Evolutionary conservation across 1,140 invertebrate species (phyloP).

Genomic region (Ganaspis sp.): DNA sequence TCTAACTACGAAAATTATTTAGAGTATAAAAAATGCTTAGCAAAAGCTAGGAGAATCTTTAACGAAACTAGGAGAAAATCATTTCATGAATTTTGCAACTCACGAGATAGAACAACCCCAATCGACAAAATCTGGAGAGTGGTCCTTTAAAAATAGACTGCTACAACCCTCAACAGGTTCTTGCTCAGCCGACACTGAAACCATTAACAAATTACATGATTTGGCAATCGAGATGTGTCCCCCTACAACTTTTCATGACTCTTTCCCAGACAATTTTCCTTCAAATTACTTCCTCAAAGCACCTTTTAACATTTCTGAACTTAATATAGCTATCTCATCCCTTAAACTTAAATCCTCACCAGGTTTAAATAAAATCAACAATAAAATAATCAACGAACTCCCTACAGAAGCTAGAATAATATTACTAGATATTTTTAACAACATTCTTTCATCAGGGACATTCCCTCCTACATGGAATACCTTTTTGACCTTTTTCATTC

Average conservation of each 20-base stretch:
- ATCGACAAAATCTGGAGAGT: constrained; percentile 17
- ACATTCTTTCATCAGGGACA: constrained; percentile 34
- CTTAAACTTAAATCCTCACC: too few species aligned
- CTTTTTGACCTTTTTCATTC: constrained; percentile 51
- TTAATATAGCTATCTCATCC: too few species aligned
- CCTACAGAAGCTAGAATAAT: too few species aligned
- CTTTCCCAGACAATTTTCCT: too few species aligned
- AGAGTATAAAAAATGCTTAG: not conserved
- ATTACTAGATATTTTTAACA: constrained; percentile 49
- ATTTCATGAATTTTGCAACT: not conserved
- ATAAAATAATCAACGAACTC: too few species aligned
- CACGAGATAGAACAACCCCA: not conserved
- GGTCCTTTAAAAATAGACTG: constrained; percentile 22
- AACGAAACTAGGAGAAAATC: not conserved
- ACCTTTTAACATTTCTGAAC: too few species aligned
- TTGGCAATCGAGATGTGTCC: not conserved
- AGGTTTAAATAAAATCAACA: too few species aligned
- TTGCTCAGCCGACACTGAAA: not conserved
- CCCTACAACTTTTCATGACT: not conserved
- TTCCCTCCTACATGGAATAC: constrained; percentile 50
- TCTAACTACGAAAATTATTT: not conserved
- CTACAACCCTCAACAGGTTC: not conserved
- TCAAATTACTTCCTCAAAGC: too few species aligned
- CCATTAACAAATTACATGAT: not conserved
- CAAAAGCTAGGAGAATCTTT: not conserved